Percentiles rank a stretch among this genome's conserved stretches.
Evolutionary conservation across 2,888 invertebrate genomes (phyloP).

Genomic region (Caenorhabditis macrosperma): DNA sequence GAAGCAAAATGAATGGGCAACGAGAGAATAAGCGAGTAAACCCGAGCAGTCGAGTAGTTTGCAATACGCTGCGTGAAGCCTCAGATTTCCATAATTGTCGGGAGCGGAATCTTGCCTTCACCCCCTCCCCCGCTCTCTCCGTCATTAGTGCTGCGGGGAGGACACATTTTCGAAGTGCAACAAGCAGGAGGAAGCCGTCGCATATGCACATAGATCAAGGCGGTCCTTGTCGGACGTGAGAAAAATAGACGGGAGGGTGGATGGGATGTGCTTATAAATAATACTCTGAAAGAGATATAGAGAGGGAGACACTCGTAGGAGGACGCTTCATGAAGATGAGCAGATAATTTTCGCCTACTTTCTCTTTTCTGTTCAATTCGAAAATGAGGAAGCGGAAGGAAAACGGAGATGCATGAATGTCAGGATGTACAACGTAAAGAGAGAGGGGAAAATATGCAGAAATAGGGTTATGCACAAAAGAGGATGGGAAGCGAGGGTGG

Average conservation of each 20-base stretch:
- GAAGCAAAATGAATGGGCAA: no score
- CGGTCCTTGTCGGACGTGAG: conserved; percentile 34
- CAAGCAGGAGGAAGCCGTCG: conserved; percentile 21
- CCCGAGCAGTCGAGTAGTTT: conserved; percentile 1
- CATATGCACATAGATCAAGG: conserved; percentile 21
- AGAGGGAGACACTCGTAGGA: conserved; percentile 9
- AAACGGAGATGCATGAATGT: background rate
- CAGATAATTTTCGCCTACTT: background rate
- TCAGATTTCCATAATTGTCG: conserved; percentile 8
- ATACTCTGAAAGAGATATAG: conserved; percentile 2
- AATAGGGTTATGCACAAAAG: conserved; percentile 55
- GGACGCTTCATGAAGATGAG: background rate
- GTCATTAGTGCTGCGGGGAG: conserved; percentile 29
- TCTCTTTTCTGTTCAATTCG: background rate
- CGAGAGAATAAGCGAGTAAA: background rate
- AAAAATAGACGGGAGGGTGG: conserved; percentile 18
- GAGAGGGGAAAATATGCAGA: conserved; percentile 51
- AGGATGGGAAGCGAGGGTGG: conserved; percentile 34
- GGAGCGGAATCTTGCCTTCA: conserved; percentile 4
- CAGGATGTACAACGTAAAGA: conserved; percentile 32
- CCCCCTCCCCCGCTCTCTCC: background rate
- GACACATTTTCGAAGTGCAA: conserved; percentile 25
- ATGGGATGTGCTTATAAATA: conserved; percentile 22
- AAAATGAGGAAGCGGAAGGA: background rate
- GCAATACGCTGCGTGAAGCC: background rate